Base-by-base conservation (phyloP, 2,797 vertebrate species). In the Streptopelia turtur region DNA sequence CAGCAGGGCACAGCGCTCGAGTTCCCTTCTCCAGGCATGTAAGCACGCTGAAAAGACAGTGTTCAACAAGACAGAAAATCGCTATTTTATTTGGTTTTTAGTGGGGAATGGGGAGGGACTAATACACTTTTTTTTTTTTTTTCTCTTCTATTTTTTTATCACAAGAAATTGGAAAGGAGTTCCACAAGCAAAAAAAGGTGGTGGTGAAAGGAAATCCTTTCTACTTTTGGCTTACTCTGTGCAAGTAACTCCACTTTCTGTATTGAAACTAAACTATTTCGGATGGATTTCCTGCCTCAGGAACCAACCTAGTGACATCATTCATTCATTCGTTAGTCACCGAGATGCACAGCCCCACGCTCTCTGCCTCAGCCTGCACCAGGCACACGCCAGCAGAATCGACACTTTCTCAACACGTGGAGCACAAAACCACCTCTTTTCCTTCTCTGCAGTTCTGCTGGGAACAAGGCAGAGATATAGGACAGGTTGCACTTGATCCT, bases 281-380 rank as follows among this genome's bases (percentile, higher is more conserved):
- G 53, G 91, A 47, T 69, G 66, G 77, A 59, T 86, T 94, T 95
- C 90, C 95, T 95, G 91, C 88, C 83, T 79, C 65, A 13, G 80
- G 74, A 96, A 90, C 55, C 74, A 78, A 74, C 45, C 63, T 79
- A 86, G 53, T 95, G 95, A 91, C 94, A 91, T 93, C 93, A 94
- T 33, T 35, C 89, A 24, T 89, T 89, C 95, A 92, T 89, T 53
- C 69, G 28, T 43, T 35, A 66, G 63, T 37, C 63, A 39, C 52
- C 0, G 16, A 37, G 61, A 35, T 63, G 89, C 72, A 30, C 57
- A 75, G 61, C 93, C 53, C 76, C 2, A n/a, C 3, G 25, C 84
- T 57, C 59, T 5, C 55, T 5, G 71, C 79, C 60, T 63, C 94
- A 23, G 89, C 72, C 64, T 4, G 8, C 9, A 22, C 8, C 64